Percentiles rank a stretch among this genome's conserved stretches.
phyloP scores from a whole-genome alignment of 2,113 vertebrate genomes.

The Pampusana beccarii region DNA sequence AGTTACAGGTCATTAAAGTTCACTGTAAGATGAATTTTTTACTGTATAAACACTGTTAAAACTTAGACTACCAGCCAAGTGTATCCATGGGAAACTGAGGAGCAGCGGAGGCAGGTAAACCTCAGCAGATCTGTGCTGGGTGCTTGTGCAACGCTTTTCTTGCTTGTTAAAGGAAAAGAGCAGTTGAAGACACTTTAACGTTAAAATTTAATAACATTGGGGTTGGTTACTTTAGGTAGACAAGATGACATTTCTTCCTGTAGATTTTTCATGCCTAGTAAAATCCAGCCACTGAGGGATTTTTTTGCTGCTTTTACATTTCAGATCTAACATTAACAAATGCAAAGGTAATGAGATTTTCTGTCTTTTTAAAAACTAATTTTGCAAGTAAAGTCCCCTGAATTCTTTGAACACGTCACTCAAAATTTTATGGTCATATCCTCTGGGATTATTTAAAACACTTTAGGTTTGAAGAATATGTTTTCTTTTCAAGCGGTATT shows the following conservation, averaged over 20 bases:
- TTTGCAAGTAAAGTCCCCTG: slow-evolving; percentile 48
- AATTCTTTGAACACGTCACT: slow-evolving; percentile 27
- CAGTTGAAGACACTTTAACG: not conserved
- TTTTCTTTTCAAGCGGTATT: slow-evolving; percentile 27
- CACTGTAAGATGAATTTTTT: slow-evolving; percentile 42
- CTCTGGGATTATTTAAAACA: slow-evolving; percentile 36
- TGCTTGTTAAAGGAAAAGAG: slow-evolving; percentile 5
- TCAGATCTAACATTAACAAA: slow-evolving; percentile 55
- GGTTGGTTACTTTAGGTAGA: slow-evolving; percentile 33
- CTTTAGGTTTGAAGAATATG: not conserved
- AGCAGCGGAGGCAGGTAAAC: slow-evolving; percentile 11
- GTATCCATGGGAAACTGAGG: not conserved
- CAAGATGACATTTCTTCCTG: slow-evolving; percentile 45
- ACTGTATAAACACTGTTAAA: slow-evolving; percentile 37
- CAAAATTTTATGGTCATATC: slow-evolving; percentile 52
- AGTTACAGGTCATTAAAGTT: slow-evolving; percentile 51
- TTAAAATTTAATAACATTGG: slow-evolving; percentile 19
- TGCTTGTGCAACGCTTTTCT: not conserved
- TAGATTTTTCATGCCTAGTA: slow-evolving; percentile 32
- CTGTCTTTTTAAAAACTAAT: slow-evolving; percentile 44
- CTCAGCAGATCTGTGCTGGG: not conserved
- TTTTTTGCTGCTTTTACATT: slow-evolving; percentile 50
- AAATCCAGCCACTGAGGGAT: slow-evolving; percentile 39
- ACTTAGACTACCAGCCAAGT: slow-evolving; percentile 9
- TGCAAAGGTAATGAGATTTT: slow-evolving; percentile 60